Percentiles rank a stretch among this genome's conserved stretches.
Evolutionary conservation across 2,797 vertebrate species (phyloP).

Genomic region (Onychomys torridus): DNA sequence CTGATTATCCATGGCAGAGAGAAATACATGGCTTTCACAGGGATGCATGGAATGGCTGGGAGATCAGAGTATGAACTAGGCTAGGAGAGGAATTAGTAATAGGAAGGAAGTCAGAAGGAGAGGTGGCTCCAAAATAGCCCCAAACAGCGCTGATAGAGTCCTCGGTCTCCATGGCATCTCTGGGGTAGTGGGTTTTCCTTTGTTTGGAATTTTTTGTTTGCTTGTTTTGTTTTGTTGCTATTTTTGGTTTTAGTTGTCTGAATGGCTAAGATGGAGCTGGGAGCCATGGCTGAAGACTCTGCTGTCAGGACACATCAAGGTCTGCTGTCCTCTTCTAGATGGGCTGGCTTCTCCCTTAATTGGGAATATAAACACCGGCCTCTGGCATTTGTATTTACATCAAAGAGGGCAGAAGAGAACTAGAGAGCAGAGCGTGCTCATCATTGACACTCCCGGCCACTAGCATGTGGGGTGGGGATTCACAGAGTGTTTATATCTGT

Average conservation of each 20-base stretch:
- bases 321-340: neutral
- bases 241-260: neutral
- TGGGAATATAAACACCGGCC: neutral
- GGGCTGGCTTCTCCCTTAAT: neutral
- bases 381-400: neutral
- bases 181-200: neutral
- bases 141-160: neutral
- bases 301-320: neutral
- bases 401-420: neutral
- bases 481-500: neutral
- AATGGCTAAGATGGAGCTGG: neutral
- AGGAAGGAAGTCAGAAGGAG: neutral
- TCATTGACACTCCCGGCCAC: neutral
- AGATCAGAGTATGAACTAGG: rapidly evolving
- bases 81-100: neutral
- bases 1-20: neutral
- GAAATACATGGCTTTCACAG: neutral
- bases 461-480: neutral
- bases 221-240: neutral
- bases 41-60: neutral
- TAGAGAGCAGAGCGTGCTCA: rapidly evolving
- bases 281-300: neutral
- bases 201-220: neutral
- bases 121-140: neutral
- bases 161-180: neutral